These are phyloP conservation scores for Elgaria multicarinata DNA, from an alignment of 2,113 vertebrate genomes.

Conservation along the genomic window DNA sequence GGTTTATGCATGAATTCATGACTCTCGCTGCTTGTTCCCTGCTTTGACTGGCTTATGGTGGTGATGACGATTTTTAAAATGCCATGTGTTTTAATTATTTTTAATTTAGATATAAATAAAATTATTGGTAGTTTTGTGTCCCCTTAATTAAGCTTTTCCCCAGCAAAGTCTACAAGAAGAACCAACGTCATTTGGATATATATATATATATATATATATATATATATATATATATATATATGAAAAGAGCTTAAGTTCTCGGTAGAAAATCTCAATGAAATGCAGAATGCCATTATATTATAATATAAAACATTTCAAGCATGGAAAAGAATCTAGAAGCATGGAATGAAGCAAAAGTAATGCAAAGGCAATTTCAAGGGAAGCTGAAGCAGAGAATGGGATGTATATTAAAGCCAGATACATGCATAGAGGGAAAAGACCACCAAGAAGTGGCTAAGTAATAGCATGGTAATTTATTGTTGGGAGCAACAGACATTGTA, in stretches of 20 bases:
- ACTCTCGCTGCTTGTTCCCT: too few species aligned
- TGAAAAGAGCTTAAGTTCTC: conserved; percentile 41
- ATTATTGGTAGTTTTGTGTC: too few species aligned
- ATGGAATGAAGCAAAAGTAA: conserved; percentile 51
- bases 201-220: too few species aligned
- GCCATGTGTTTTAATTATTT: too few species aligned
- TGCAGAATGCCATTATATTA: conserved; percentile 34
- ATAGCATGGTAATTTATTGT: conserved; percentile 29
- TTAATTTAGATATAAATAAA: too few species aligned
- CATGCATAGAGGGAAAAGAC: conserved; percentile 18
- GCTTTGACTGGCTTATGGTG: too few species aligned
- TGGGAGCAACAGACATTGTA: background rate
- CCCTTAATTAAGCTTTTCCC: too few species aligned
- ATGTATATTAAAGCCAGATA: conserved; percentile 32
- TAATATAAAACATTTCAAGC: conserved; percentile 57
- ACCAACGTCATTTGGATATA: too few species aligned
- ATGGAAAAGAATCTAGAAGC: conserved; percentile 29
- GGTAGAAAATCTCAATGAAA: conserved; percentile 47
- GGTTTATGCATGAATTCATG: background rate
- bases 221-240: too few species aligned
- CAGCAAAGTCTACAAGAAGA: too few species aligned
- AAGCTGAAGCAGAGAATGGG: conserved; percentile 46
- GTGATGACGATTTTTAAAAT: too few species aligned
- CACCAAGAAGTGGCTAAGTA: conserved; percentile 16
- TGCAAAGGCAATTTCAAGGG: conserved; percentile 50